These are phyloP conservation scores for Episyrphus balteatus DNA, from an alignment of 1,140 invertebrate genomes.

Conservation along the genomic window DNA sequence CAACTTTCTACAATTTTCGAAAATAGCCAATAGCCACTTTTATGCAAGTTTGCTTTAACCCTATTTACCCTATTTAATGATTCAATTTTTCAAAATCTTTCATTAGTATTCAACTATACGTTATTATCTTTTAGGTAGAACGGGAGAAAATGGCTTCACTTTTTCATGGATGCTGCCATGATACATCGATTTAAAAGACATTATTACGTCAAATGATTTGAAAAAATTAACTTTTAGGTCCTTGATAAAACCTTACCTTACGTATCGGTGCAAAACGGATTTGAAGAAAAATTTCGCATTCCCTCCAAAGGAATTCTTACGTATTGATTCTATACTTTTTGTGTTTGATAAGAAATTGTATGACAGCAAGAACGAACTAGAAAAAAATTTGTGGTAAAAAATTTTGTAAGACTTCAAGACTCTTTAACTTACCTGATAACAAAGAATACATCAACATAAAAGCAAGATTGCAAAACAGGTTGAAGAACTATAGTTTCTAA, in stretches of 20 bases:
- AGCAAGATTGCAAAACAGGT: constrained; percentile 10
- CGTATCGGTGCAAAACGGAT: constrained; percentile 8
- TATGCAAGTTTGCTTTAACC: too few relatives aligned
- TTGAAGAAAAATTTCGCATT: constrained; percentile 9
- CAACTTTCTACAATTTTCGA: too few relatives aligned
- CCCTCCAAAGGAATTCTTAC: background rate
- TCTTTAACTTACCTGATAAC: constrained; percentile 9
- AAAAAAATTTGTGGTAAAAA: constrained; percentile 1
- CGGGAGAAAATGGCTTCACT: too few relatives aligned
- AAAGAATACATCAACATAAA: constrained; percentile 15
- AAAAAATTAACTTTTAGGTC: too few relatives aligned
- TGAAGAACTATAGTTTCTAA: constrained; percentile 8
- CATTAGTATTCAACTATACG: too few relatives aligned
- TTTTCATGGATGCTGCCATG: too few relatives aligned
- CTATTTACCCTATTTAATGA: too few relatives aligned
- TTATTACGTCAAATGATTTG: too few relatives aligned
- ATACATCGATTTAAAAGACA: too few relatives aligned
- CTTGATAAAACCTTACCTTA: constrained; percentile 5
- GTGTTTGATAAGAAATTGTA: constrained; percentile 11
- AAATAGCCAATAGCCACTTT: too few relatives aligned
- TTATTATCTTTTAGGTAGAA: too few relatives aligned
- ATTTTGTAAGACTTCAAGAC: background rate
- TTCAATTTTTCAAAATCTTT: too few relatives aligned
- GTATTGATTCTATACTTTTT: constrained; percentile 2
- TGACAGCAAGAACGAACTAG: constrained; percentile 10